Evolutionary conservation across 2,888 invertebrate species (phyloP), one percentile per base, ranked within the genome.

Genomic region (Sinhomidia bicolor): DNA sequence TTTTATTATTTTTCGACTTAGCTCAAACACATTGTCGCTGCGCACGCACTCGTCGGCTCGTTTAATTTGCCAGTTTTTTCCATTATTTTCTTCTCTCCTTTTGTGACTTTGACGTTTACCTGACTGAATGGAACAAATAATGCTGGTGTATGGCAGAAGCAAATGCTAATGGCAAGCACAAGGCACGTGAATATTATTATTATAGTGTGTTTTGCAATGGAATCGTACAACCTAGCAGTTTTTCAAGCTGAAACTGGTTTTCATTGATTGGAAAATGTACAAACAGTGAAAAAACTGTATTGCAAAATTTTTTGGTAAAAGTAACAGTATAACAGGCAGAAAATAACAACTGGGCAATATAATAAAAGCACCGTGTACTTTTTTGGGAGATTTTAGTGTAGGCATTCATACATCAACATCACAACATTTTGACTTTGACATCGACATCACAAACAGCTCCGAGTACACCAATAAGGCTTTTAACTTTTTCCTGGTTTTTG

Each of bases 181-280:
- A 44, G 1, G 44, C 12, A n/a, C 12, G 12, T 47, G 14, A 12
- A 47, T 47, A 14, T 47, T 12, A 12, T n/a, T n/a, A n/a, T n/a
- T 47, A 14, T 47, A 10, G 26, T n/a, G 5, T 62, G 23, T 65
- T 85, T 85, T 76, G 79, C 54, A 62, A 68, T 86, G 86, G 86
- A 86, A 86, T 86, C 80, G 80, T 86, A 86, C 80, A n/a, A n/a
- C n/a, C n/a, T n/a, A 36, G 23, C 51, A 47, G 41, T 20, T 54
- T 68, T 80, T 36, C 71, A 26, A 57, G 65, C 71, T 71, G 14
- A 80, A 86, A 71, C 86, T 51, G 57, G 80, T 68, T 71, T 44
- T 26, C 71, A 71, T 71, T 71, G 71, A 71, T 82, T 54, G 78
- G 81, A 44, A 62, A 44, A 65, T 44, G n/a, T 23, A 36, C 32